A percentile compares a stretch with the other conserved stretches of the same genome.
phyloP scores from a whole-genome alignment of 2,888 invertebrate species.

The Zelleria hepariella region DNA sequence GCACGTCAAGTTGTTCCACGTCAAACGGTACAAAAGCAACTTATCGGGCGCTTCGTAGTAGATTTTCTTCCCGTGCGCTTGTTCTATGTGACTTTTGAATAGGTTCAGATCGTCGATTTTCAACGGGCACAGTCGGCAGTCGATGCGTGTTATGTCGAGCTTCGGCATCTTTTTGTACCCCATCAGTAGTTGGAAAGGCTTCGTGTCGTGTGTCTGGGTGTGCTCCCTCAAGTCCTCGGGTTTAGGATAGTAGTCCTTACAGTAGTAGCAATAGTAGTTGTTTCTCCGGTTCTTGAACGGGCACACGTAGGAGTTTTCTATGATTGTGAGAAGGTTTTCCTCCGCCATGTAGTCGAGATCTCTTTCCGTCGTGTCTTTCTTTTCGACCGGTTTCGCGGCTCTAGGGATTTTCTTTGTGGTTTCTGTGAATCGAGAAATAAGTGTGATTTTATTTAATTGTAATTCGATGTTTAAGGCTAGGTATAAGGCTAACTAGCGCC shows the following conservation, averaged over 20 bases:
- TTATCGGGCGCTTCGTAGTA: constrained; percentile 60
- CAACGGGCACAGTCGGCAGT: constrained; percentile 43
- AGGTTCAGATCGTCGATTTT: constrained; percentile 48
- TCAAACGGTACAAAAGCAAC: constrained; percentile 45
- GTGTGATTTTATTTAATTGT: constrained; percentile 8
- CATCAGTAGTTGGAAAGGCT: constrained; percentile 55
- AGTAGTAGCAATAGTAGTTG: constrained; percentile 63
- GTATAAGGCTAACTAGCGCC: no score
- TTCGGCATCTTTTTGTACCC: constrained; percentile 62
- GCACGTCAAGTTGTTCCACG: constrained; percentile 58
- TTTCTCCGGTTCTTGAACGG: constrained; percentile 59
- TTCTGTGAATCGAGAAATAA: constrained; percentile 20
- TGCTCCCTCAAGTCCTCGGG: constrained; percentile 59
- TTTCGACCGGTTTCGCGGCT: constrained; percentile 34
- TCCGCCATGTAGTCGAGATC: constrained; percentile 62
- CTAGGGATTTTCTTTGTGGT: constrained; percentile 25
- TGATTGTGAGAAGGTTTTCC: constrained; percentile 53
- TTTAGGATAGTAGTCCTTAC: constrained; percentile 58
- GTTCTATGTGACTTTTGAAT: constrained; percentile 53
- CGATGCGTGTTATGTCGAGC: constrained; percentile 55
- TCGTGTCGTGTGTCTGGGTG: constrained; percentile 51
- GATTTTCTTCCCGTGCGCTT: constrained; percentile 52
- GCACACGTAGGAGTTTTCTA: constrained; percentile 56
- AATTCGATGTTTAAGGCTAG: neutral
- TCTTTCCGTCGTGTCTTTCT: constrained; percentile 48